phyloP scores from a whole-genome alignment of 2,888 invertebrate genomes.

The Drosophila borborema region DNA sequence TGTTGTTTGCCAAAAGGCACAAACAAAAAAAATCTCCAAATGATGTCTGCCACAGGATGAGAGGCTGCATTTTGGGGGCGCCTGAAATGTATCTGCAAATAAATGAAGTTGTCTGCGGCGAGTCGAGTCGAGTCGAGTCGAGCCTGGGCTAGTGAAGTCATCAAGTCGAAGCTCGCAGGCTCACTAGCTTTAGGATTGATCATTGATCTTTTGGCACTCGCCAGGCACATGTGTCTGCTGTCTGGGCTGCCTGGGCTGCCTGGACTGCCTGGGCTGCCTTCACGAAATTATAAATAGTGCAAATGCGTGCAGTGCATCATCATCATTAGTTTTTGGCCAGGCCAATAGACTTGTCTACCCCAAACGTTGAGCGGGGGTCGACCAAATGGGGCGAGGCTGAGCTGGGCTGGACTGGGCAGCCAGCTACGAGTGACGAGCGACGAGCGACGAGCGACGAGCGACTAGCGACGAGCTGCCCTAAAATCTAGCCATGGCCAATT shows the following conservation, averaged over 20 bases:
- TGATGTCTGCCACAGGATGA: conserved; percentile 54
- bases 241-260: conserved; percentile 13
- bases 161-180: conserved; percentile 47
- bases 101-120: conserved; percentile 82
- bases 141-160: conserved; percentile 70
- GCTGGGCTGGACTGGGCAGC: not conserved
- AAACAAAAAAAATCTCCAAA: conserved; percentile 16
- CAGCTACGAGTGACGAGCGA: too few relatives aligned
- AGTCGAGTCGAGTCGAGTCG: conserved; percentile 2
- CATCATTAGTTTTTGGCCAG: conserved; percentile 81
- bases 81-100: conserved; percentile 82
- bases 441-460: too few relatives aligned
- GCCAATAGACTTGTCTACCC: conserved; percentile 73
- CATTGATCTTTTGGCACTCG: conserved; percentile 84
- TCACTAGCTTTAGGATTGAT: conserved; percentile 63
- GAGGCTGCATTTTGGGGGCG: conserved; percentile 62
- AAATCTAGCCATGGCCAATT: conserved; percentile 52
- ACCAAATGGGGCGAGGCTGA: conserved; percentile 1
- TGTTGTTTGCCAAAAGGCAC: conserved; percentile 69
- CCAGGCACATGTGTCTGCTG: conserved; percentile 43
- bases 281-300: conserved; percentile 80
- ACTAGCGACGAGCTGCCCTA: conserved; percentile 49
- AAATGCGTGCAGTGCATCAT: conserved; percentile 81
- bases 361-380: conserved; percentile 2
- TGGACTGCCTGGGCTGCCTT: conserved; percentile 32